Percentiles rank a stretch among this genome's conserved stretches.
phyloP scores from a whole-genome alignment of 53 echinoderm and acorn worm genomes.

The Echinarachnius parma region DNA sequence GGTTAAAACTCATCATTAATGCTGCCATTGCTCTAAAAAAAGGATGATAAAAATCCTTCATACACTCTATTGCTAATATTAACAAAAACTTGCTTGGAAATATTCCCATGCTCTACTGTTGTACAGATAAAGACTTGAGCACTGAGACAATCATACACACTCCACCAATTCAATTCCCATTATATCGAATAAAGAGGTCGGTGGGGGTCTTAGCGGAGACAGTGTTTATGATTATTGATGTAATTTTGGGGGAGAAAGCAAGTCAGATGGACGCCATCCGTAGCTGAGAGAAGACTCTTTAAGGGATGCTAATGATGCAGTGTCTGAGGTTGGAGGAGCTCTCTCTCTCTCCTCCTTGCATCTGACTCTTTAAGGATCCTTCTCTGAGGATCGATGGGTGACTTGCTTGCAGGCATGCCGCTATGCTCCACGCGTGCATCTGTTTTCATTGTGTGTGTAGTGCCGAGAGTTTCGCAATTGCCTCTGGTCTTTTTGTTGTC shows the following conservation, averaged over 20 bases:
- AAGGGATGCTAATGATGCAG: constrained; percentile 43
- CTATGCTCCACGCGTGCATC: constrained; percentile 18
- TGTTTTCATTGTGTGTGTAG: constrained; percentile 25
- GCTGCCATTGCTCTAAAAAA: too few relatives aligned
- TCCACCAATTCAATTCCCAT: too few relatives aligned
- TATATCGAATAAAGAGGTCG: too few relatives aligned
- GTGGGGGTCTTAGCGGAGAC: constrained; percentile 41
- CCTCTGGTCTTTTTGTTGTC: constrained; percentile 5
- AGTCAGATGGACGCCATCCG: constrained; percentile 35
- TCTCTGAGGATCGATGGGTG: too few relatives aligned
- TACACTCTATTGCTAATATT: too few relatives aligned
- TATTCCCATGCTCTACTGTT: background rate
- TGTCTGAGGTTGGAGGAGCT: background rate
- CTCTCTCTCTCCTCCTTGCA: background rate
- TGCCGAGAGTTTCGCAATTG: background rate
- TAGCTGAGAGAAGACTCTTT: constrained; percentile 4
- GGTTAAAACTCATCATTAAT: too few relatives aligned
- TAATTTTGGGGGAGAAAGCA: constrained; percentile 33
- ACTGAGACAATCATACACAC: too few relatives aligned
- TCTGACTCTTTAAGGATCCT: background rate
- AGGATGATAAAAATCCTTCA: too few relatives aligned
- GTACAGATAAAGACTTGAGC: background rate
- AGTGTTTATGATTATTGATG: constrained; percentile 47
- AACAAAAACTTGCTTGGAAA: too few relatives aligned
- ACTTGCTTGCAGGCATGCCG: too few relatives aligned